These are phyloP conservation scores for Cryptomyrus ogoouensis DNA, from an alignment of 2,113 vertebrate species.

Conservation along the genomic window DNA sequence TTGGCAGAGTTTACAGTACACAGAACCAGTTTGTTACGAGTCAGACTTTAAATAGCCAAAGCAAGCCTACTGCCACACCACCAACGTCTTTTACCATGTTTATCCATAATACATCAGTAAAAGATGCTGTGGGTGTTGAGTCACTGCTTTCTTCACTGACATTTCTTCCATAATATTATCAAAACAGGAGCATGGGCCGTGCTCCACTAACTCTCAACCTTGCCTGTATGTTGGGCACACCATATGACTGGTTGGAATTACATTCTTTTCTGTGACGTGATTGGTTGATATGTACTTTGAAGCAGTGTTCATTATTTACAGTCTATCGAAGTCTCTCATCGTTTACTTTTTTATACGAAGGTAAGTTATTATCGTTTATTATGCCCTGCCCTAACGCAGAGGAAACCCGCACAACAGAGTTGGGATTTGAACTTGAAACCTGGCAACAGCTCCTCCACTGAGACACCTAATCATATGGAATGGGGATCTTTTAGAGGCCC, in stretches of 20 bases:
- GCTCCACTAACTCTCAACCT: background rate
- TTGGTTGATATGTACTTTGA: background rate
- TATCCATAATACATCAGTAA: background rate
- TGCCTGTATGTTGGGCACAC: background rate
- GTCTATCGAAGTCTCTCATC: background rate
- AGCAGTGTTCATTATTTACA: background rate
- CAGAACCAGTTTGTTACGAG: background rate
- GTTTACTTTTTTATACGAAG: background rate
- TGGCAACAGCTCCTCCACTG: background rate
- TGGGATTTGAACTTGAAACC: background rate
- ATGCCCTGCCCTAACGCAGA: background rate
- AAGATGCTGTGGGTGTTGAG: background rate
- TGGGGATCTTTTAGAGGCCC: background rate
- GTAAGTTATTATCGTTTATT: background rate
- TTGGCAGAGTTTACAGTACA: background rate
- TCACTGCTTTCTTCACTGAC: background rate
- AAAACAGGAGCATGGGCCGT: background rate
- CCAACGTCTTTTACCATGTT: background rate
- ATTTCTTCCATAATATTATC: background rate
- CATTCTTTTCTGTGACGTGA: background rate
- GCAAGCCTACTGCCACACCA: background rate
- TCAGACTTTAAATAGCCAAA: background rate
- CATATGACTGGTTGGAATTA: background rate
- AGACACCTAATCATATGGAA: background rate
- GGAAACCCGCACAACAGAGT: background rate